These are phyloP conservation scores for Crocidura indochinensis DNA, from an alignment of 2,797 vertebrate species.

Conservation along the genomic window DNA sequence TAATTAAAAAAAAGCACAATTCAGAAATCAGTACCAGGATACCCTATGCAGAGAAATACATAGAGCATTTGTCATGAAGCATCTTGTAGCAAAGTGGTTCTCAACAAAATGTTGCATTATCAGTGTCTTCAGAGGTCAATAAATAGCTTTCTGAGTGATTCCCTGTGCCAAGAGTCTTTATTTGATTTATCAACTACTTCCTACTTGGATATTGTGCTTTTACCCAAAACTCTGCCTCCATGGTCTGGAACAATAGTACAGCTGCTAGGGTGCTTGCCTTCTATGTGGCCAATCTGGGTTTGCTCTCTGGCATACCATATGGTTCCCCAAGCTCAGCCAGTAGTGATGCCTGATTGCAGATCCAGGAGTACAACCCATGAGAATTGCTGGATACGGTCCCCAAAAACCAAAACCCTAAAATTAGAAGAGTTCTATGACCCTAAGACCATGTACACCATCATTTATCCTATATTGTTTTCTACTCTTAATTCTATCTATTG, in stretches of 20 bases:
- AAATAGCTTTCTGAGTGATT: neutral
- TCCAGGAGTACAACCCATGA: too few relatives aligned
- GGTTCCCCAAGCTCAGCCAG: too few relatives aligned
- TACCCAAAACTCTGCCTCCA: neutral
- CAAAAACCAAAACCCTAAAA: too few relatives aligned
- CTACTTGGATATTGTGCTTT: neutral
- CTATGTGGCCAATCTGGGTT: too few relatives aligned
- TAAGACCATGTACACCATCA: neutral
- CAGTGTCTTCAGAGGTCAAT: slow-evolving; percentile 15
- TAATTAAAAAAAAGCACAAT: slow-evolving; percentile 55
- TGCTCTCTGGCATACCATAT: too few relatives aligned
- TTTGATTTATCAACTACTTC: neutral
- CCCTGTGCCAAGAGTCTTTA: slow-evolving; percentile 17
- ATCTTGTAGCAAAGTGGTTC: neutral
- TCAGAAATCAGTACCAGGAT: neutral
- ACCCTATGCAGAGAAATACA: neutral
- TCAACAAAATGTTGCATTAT: neutral
- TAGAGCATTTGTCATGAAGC: neutral
- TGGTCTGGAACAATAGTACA: neutral
- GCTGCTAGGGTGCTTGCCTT: too few relatives aligned
- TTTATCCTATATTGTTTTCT: neutral
- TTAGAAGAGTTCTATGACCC: too few relatives aligned
- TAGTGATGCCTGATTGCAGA: too few relatives aligned
- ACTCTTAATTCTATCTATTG: neutral
- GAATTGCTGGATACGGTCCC: too few relatives aligned